These are phyloP conservation scores for Rhodinocichla rosea DNA, from an alignment of 2,113 vertebrate species.

Conservation along the genomic window DNA sequence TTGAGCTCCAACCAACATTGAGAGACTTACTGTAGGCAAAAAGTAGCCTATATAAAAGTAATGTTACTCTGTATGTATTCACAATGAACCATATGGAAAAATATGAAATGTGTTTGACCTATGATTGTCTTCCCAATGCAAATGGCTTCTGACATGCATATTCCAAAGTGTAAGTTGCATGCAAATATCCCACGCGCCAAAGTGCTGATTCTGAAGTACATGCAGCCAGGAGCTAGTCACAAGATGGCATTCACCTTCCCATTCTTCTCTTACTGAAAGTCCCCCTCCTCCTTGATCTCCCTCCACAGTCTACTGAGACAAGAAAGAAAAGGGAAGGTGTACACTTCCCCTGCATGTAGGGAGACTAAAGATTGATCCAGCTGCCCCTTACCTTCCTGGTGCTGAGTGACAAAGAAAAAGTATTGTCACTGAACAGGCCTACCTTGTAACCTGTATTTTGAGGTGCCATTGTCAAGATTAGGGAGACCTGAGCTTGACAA, in stretches of 20 bases:
- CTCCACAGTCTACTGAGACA: not conserved
- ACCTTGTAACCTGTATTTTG: fast-evolving
- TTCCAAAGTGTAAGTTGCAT: not conserved
- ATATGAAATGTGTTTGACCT: not conserved
- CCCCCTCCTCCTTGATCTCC: not conserved
- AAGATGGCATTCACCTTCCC: not conserved
- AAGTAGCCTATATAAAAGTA: not conserved
- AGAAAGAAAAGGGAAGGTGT: not conserved
- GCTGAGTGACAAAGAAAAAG: not conserved
- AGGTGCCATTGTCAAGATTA: not conserved
- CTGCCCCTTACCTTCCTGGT: not conserved
- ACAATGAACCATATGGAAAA: not conserved
- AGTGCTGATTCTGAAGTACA: not conserved
- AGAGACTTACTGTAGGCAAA: not conserved
- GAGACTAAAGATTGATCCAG: fast-evolving
- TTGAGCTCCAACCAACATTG: not conserved
- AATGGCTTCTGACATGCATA: not conserved
- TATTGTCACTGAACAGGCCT: not conserved
- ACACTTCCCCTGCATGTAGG: not conserved
- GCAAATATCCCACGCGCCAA: not conserved
- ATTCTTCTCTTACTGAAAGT: not conserved
- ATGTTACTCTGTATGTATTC: not conserved
- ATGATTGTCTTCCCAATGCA: not conserved
- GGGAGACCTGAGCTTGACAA: not conserved
- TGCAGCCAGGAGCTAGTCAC: not conserved